Evolutionary conservation across 1,140 invertebrate genomes (phyloP), one percentile per base, ranked within the genome.

Genomic region (Heliconius congener): DNA sequence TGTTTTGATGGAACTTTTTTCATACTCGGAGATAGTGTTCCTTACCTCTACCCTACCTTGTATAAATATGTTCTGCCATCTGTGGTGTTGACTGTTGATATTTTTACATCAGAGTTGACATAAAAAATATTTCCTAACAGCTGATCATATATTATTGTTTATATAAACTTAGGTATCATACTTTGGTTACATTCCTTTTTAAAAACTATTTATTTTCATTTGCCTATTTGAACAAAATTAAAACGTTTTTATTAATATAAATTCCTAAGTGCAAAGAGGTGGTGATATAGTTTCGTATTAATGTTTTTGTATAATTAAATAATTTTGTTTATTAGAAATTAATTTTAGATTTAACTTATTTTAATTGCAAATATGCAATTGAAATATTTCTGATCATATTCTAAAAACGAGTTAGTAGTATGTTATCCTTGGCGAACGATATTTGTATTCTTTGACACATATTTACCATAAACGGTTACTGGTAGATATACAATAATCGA

Each of bases 391-490:
- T 72, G 0, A 39, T 11, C 6, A 18, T 19, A 18, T 42, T 42
- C 2, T 18, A 27, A 39, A 72, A 39, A 39, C 30, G 1, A 72
- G 71, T 72, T 72, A 39, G 11, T n/a, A 39, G 8, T 78, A 55
- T 57, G 46, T 72, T 70, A 77, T 46, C 84, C 79, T 81, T 84
- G 83, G 72, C 73, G 66, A 82, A 84, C 81, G 27, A 81, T 76
- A 78, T 80, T 80, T 66, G 11, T 66, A 66, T 30, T 30, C 23
- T 16, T 70, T 78, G 72, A 78, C 57, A 77, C 74, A 71, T 27
- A 71, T 74, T 82, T 77, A 76, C 84, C 84, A 78, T 85, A 84
- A 76, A 81, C 39, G 83, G 83, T 60, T 46, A 80, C 78, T 82
- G 66, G 71, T 72, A 73, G 39, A 39, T 39, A 34, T n/a, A 77